A percentile compares a stretch with the other conserved stretches of the same genome.
phyloP scores from a whole-genome alignment of 2,113 vertebrate species.

The Hydrolagus affinis region DNA sequence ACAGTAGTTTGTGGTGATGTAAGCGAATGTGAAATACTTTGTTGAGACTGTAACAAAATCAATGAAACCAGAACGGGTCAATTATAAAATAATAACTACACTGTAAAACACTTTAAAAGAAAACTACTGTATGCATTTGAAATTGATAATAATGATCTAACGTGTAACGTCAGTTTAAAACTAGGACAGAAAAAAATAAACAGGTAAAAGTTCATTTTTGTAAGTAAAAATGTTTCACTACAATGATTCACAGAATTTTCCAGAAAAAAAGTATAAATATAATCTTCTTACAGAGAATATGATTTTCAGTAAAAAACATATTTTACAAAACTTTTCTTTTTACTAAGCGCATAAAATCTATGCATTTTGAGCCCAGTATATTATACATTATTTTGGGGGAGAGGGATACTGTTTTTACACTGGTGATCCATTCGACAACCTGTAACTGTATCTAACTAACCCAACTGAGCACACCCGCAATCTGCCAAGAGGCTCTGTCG shows the following conservation, averaged over 20 bases:
- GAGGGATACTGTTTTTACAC: neutral
- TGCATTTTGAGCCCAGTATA: constrained; percentile 32
- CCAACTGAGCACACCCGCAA: constrained; percentile 23
- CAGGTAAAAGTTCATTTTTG: constrained; percentile 29
- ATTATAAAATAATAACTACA: constrained; percentile 28
- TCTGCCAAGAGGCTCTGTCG: neutral
- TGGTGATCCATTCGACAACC: constrained; percentile 1
- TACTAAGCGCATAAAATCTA: constrained; percentile 63
- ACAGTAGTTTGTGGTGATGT: constrained; percentile 10
- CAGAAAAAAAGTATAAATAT: constrained; percentile 69
- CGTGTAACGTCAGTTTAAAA: constrained; percentile 28
- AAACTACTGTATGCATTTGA: constrained; percentile 27
- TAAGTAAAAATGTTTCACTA: constrained; percentile 29
- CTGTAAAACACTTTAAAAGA: constrained; percentile 32
- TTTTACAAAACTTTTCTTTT: constrained; percentile 70
- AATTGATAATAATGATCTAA: constrained; percentile 30
- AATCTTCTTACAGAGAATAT: constrained; percentile 65
- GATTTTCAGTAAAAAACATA: constrained; percentile 70
- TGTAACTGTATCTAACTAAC: neutral
- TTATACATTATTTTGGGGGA: neutral
- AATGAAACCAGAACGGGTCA: constrained; percentile 28
- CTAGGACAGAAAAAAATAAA: constrained; percentile 22
- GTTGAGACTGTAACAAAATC: constrained; percentile 27
- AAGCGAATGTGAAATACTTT: constrained; percentile 8
- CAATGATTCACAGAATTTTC: constrained; percentile 29